Base-by-base conservation (phyloP, 2,888 invertebrate genomes). In the Coronaproctus castanopsis region DNA sequence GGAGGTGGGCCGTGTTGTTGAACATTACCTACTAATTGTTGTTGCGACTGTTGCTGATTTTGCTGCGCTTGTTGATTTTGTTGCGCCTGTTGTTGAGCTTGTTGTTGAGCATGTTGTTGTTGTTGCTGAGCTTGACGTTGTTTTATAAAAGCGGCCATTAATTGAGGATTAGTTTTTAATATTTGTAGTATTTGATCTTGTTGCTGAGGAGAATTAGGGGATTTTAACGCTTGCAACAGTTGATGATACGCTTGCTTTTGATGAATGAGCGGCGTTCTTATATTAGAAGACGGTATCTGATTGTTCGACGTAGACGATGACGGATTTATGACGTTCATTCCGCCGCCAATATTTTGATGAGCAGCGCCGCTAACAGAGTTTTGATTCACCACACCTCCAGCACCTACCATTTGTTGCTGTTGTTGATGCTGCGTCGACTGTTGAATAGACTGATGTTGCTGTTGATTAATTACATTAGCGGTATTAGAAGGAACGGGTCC, bases 131-230 rank as follows among this genome's bases (percentile, higher is more conserved):
- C 57, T 24, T 54, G 55, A 8, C 60, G 56, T 56, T 85, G 83
- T 70, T 87, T 90, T 65, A 95, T 87, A 70, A 91, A 91, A 58
- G 92, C 90, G 59, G 92, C 90, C 90, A 95, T 93, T 54, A 96
- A 78, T 67, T 88, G 89, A 51, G 95, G 95, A 75, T 93, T 91
- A 64, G 87, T 85, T 73, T 92, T 92, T 64, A 95, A 79, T 69
- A 95, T 90, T 68, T 85, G 82, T 63, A 93, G 76, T 62, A 89
- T 82, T 73, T 88, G 86, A 69, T 85, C 85, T 69, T 95, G 93
- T 70, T 95, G 93, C 70, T 93, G 90, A 65, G 86, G 87, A 55
- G 88, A 85, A 67, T 85, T 85, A 57, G 93, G 92, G 67, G 87
- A 88, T 67, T 88, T 82, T 57, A 97, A 77, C 62, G 91, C 91